Conservation (phyloP, 2,888 invertebrate species). For the Operophtera brumata region DNA sequence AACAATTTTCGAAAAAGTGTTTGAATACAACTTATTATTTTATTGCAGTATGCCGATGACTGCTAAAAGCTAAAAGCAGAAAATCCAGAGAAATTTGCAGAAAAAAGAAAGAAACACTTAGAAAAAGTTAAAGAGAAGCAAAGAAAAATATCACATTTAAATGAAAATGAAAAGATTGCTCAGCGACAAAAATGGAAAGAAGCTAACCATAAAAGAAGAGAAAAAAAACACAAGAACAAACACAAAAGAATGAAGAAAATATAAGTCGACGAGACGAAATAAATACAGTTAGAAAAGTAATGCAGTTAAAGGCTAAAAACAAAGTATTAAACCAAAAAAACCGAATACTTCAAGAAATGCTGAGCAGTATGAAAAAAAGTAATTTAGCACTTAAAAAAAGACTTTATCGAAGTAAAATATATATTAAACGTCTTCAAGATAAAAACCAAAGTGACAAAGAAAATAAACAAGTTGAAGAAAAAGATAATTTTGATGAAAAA, state of each 20-base stretch:
- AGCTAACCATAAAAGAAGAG: conserved; percentile 9
- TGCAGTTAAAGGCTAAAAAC: neutral
- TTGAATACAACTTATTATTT: neutral
- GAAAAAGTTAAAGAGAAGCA: conserved; percentile 20
- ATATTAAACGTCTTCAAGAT: too few relatives aligned
- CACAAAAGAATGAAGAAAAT: conserved; percentile 12
- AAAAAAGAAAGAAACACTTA: conserved; percentile 24
- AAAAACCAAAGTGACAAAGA: too few relatives aligned
- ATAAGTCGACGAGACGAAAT: neutral
- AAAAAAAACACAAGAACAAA: conserved; percentile 15
- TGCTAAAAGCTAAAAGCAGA: conserved; percentile 16
- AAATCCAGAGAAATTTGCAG: conserved; percentile 25
- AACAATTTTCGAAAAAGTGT: too few relatives aligned
- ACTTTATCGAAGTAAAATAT: too few relatives aligned
- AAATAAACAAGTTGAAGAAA: too few relatives aligned
- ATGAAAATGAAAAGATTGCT: conserved; percentile 21
- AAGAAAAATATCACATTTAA: conserved; percentile 13
- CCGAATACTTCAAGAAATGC: too few relatives aligned
- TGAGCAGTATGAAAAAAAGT: too few relatives aligned
- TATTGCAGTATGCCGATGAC: neutral
- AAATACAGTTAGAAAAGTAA: neutral
- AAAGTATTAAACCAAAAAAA: too few relatives aligned
- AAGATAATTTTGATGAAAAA: too few relatives aligned
- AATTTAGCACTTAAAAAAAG: too few relatives aligned
- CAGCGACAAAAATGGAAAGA: conserved; percentile 18